phyloP scores from a whole-genome alignment of 2,888 invertebrate species.

The Philereme vetulata region DNA sequence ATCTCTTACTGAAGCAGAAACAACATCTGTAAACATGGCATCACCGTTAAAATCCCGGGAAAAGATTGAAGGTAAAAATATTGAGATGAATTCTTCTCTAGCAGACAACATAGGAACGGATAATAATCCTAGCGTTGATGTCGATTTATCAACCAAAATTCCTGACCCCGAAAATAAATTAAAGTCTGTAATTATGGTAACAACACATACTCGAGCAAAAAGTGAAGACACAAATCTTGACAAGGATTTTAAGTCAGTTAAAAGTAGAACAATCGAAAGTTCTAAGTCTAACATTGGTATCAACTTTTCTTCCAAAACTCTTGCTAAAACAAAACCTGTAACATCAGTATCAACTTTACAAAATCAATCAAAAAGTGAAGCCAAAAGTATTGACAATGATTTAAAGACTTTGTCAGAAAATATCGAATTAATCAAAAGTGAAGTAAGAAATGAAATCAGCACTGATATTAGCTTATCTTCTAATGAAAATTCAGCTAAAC shows the following conservation, averaged over 20 bases:
- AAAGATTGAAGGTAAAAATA: constrained; percentile 1
- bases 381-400: constrained; percentile 4
- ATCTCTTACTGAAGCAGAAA: not conserved
- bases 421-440: not conserved
- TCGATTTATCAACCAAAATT: not conserved
- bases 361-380: not conserved
- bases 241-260: constrained; percentile 1
- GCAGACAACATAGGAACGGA: not conserved
- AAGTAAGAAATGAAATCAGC: not conserved
- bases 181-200: not conserved
- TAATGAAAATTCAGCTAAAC: not conserved
- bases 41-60: not conserved
- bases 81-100: not conserved
- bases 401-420: not conserved
- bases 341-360: not conserved
- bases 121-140: not conserved
- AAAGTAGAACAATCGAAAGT: not conserved
- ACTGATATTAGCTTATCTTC: not conserved
- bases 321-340: not conserved
- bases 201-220: constrained; percentile 3
- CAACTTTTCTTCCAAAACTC: not conserved
- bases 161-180: constrained; percentile 1
- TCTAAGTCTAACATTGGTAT: not conserved
- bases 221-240: constrained; percentile 5
- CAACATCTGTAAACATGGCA: not conserved